Conservation (phyloP, 2,113 vertebrate species). For the Butastur rufipennis region DNA sequence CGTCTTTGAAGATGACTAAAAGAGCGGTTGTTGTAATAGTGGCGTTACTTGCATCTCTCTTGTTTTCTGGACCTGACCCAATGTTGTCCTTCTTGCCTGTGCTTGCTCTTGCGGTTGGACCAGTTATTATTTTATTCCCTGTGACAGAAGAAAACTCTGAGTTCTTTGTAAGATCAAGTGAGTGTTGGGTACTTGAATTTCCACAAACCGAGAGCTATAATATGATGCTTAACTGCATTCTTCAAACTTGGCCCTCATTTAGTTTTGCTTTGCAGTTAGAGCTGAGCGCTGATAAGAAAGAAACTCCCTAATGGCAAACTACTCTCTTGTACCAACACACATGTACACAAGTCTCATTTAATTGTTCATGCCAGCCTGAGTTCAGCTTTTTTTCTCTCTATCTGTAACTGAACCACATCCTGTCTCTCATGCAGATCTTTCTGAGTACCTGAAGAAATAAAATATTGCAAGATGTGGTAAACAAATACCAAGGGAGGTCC, state of each 20-base stretch:
- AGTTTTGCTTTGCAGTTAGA: not conserved
- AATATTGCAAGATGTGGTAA: not conserved
- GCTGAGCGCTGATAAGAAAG: not conserved
- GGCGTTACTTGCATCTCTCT: not conserved
- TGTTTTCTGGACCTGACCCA: not conserved
- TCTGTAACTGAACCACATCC: not conserved
- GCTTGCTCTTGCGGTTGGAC: not conserved
- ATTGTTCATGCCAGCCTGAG: accelerated
- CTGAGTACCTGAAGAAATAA: not conserved
- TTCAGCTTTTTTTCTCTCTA: not conserved
- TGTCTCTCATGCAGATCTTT: not conserved
- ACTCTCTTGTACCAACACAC: not conserved
- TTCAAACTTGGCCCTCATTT: not conserved
- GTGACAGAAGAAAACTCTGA: not conserved
- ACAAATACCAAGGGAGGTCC: not conserved
- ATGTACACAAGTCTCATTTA: not conserved
- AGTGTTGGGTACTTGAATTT: not conserved
- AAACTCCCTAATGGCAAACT: not conserved
- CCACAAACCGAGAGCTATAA: not conserved
- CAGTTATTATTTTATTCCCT: not conserved
- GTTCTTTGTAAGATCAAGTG: not conserved
- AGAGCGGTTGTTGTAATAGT: not conserved
- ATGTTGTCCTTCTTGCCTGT: not conserved
- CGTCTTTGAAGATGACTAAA: not conserved
- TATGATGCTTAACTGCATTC: not conserved